Evolutionary conservation across 2,888 invertebrate species (phyloP), one percentile per base, ranked within the genome.

Genomic region (Heteromyza rotundicornis): DNA sequence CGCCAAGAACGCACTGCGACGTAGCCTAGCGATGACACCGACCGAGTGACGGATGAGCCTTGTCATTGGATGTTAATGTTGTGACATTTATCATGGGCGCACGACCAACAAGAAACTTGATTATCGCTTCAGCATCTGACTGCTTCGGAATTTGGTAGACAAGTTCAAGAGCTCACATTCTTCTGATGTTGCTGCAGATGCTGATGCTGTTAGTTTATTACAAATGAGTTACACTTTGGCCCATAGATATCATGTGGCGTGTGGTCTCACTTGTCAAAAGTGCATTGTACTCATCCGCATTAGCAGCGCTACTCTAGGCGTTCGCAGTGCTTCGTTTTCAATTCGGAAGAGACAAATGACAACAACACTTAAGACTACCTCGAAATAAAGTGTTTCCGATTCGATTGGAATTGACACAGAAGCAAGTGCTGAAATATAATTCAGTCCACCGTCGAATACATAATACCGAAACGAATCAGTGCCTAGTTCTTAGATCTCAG

Each of bases 31-130:
- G 65, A 65, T 66, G 68, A 68, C 70, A 70, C 70, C 79, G 77
- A 78, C 80, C 72, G 80, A 78, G 77, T 81, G 81, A 81, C 81
- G 79, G 81, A 81, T 81, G 80, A 76, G 78, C 73, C 80, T 70
- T 81, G 81, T 80, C 82, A 81, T 81, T 77, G 70, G 76, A 80
- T 78, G 80, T 81, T 81, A 80, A 81, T 81, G 80, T 80, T 80
- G 77, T 80, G 81, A 81, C 81, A 81, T 81, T 81, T 74, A 81
- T 81, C 82, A 81, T 76, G 73, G 74, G 76, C 75, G 72, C 70
- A 70, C 70, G 75, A 71, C 75, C 68, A 75, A 75, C 72, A 72
- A 74, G 69, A 49, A 72, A 71, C 76, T 71, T 74, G 76, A 74
- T 74, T 74, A 74, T 76, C 17, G 36, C 27, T 14, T 36, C 19